Evolutionary conservation across 2,113 vertebrate species (phyloP), one percentile per base, ranked within the genome.

Genomic region (Galeopterus variegatus): DNA sequence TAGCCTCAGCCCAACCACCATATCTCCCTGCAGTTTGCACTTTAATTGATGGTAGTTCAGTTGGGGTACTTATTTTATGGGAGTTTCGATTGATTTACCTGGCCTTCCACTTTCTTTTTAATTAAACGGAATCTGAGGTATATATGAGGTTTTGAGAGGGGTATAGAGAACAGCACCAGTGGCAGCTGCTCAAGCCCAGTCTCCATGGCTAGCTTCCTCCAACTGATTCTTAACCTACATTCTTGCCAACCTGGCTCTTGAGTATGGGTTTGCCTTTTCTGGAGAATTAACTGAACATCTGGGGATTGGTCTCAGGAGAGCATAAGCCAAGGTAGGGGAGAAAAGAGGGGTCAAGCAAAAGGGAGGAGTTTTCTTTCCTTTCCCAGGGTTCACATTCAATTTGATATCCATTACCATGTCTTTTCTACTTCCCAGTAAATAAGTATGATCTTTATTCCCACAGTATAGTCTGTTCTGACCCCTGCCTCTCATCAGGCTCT

Each of bases 371-470:
- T 84, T 76, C 54, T 93, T 0, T 87, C 70, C 60, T 95, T 96
- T 91, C 75, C 97, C 65, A 96, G 93, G 82, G 96, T 95, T 97
- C 89, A 76, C 90, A 58, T 84, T 94, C 80, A 88, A 8, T 93
- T 95, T 85, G 93, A 88, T 90, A 33, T 65, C 72, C 84, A 72
- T 95, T 96, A 92, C 92, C 80, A 14, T 94, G 89, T 96, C 81
- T 97, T 97, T 97, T 97, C 60, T 98, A 96, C 86, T 97, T 97
- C 70, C 93, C 93, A 97, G 95, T 97, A 97, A 97, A 97, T 97
- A 98, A 41, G 24, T 97, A 36, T 86, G 84, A 54, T 72, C 94
- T 89, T 94, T 76, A 96, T 95, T 96, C 89, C 88, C 67, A 87
- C 50, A 88, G 92, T 97, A 64, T 28, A 87, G 95, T 80, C 69